A percentile compares a stretch with the other conserved stretches of the same genome.
Conservation (phyloP, 2,888 invertebrate genomes). For the Penaeus monodon region DNA sequence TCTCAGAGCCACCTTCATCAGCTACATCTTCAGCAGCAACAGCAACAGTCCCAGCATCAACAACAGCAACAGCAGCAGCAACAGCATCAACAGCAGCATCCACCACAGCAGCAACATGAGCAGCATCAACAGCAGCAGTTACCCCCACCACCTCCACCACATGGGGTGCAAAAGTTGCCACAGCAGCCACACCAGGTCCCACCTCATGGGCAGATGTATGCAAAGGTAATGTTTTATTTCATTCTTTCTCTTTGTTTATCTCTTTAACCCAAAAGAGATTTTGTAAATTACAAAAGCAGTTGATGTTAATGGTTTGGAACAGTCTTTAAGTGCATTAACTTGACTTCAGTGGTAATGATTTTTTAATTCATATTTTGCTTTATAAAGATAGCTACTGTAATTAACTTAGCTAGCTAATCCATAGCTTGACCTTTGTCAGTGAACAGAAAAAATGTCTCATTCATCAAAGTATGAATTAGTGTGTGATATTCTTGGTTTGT, state of each 20-base stretch:
- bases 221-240: constrained; percentile 17
- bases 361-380: no score
- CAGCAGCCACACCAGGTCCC: constrained; percentile 40
- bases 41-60: constrained; percentile 42
- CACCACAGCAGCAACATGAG: constrained; percentile 64
- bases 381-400: no score
- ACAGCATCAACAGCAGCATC: constrained; percentile 67
- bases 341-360: no score
- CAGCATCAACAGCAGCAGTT: constrained; percentile 69
- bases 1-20: constrained; percentile 67
- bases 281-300: no score
- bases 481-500: no score
- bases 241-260: not conserved
- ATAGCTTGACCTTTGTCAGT: no score
- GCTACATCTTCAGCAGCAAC: constrained; percentile 50
- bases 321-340: no score
- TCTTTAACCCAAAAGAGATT: no score
- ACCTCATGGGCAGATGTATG: constrained; percentile 41
- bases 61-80: constrained; percentile 64
- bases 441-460: no score
- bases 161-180: constrained; percentile 50
- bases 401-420: no score
- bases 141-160: constrained; percentile 35
- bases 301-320: no score
- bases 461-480: no score